A percentile compares a stretch with the other conserved stretches of the same genome.
phyloP scores from a whole-genome alignment of 2,113 vertebrate genomes.

The Abramis brama region DNA sequence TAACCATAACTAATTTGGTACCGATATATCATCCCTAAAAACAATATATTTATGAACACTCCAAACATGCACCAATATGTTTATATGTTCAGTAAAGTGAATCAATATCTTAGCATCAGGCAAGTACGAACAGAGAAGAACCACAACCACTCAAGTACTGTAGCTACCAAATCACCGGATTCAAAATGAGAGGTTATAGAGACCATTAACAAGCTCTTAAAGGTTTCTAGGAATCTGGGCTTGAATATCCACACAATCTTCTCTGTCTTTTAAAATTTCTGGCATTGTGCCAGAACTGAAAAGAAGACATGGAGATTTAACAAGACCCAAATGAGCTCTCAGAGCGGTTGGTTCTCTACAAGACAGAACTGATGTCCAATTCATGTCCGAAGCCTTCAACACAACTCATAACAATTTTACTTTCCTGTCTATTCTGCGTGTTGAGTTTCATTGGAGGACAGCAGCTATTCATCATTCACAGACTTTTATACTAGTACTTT shows the following conservation, averaged over 20 bases:
- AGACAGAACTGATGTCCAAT: conserved; percentile 14
- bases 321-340: conserved; percentile 13
- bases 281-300: conserved; percentile 19
- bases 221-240: conserved; percentile 12
- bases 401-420: neutral
- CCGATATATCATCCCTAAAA: too few species aligned
- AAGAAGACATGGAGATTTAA: conserved; percentile 35
- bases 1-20: too few species aligned
- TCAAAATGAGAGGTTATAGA: neutral
- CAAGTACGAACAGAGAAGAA: neutral
- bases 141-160: neutral
- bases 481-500: neutral
- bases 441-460: neutral
- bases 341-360: neutral
- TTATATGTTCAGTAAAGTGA: neutral
- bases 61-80: too few species aligned
- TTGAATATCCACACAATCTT: conserved; percentile 10
- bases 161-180: neutral
- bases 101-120: neutral
- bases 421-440: neutral
- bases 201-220: neutral
- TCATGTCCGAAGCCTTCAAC: conserved; percentile 4
- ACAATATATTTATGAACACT: too few species aligned
- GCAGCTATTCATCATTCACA: neutral
- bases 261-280: conserved; percentile 19